Conservation (phyloP, 2,888 invertebrate genomes). For the Cyrtodaria siliqua region DNA sequence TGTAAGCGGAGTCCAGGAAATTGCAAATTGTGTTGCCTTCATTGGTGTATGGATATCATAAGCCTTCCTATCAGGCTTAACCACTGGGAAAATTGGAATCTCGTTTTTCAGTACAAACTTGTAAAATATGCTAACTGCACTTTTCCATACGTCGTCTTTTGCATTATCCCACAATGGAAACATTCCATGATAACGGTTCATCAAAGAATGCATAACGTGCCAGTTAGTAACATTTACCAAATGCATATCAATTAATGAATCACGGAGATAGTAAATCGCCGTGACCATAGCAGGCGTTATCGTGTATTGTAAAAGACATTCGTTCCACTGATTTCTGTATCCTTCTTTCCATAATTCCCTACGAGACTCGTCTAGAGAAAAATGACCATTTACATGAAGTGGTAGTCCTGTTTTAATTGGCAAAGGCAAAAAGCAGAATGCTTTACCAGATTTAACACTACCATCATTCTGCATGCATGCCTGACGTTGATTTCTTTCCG, state of each 20-base stretch:
- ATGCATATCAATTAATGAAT: not conserved
- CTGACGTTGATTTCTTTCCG: not conserved
- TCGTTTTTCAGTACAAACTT: not conserved
- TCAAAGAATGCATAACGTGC: not conserved
- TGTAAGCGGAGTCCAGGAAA: no score
- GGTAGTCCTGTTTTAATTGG: constrained; percentile 77
- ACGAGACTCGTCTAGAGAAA: constrained; percentile 76
- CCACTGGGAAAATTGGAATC: no score
- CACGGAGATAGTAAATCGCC: constrained; percentile 42
- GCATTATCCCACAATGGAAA: constrained; percentile 32
- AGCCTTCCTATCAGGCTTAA: not conserved
- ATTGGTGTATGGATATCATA: no score
- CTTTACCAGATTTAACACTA: constrained; percentile 6
- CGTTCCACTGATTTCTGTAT: constrained; percentile 76
- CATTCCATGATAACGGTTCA: not conserved
- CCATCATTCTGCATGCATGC: no score
- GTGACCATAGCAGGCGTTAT: constrained; percentile 75
- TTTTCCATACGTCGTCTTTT: constrained; percentile 33
- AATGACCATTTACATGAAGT: constrained; percentile 81
- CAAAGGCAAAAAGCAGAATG: constrained; percentile 77
- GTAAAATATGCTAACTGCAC: constrained; percentile 2
- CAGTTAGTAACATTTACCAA: not conserved
- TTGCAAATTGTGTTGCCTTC: not conserved
- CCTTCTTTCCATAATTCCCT: constrained; percentile 46
- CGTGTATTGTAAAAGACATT: constrained; percentile 66